Percentiles rank a stretch among this genome's conserved stretches.
phyloP scores from a whole-genome alignment of 92 coral and sea anemone species.

The Umimayanthus chanpuru region DNA sequence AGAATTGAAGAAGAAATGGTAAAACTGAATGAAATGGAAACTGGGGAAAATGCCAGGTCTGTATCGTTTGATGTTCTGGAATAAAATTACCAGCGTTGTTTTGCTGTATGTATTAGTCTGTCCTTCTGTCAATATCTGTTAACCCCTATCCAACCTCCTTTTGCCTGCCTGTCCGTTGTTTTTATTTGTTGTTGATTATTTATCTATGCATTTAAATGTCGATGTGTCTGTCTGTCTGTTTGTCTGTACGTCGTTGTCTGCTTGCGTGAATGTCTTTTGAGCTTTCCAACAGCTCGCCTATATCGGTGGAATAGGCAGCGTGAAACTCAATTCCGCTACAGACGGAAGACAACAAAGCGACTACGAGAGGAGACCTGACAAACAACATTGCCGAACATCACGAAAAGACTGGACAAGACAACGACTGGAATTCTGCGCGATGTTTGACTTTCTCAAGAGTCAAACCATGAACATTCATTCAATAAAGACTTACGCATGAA shows the following conservation, averaged over 20 bases:
- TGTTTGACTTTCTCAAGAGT: too few relatives aligned
- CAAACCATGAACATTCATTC: too few relatives aligned
- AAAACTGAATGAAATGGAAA: conserved; percentile 87
- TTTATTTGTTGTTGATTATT: neutral
- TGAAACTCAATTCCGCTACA: too few relatives aligned
- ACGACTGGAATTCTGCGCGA: too few relatives aligned
- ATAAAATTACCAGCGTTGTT: neutral
- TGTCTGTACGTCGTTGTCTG: neutral
- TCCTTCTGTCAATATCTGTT: neutral
- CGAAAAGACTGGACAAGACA: too few relatives aligned
- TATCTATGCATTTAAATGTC: neutral
- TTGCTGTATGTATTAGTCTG: neutral
- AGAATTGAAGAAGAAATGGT: conserved; percentile 93
- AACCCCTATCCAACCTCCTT: neutral
- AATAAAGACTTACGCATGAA: too few relatives aligned
- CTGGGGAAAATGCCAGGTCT: conserved; percentile 92
- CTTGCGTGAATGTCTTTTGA: neutral
- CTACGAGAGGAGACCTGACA: too few relatives aligned
- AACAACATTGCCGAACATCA: too few relatives aligned
- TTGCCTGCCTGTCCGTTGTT: neutral
- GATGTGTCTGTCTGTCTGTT: neutral
- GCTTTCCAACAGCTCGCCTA: neutral
- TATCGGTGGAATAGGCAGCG: too few relatives aligned
- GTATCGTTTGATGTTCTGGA: neutral
- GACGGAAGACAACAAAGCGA: too few relatives aligned